A percentile compares a stretch with the other conserved stretches of the same genome.
Conservation (phyloP, 2,888 invertebrate species). For the Diloba caeruleocephala region DNA sequence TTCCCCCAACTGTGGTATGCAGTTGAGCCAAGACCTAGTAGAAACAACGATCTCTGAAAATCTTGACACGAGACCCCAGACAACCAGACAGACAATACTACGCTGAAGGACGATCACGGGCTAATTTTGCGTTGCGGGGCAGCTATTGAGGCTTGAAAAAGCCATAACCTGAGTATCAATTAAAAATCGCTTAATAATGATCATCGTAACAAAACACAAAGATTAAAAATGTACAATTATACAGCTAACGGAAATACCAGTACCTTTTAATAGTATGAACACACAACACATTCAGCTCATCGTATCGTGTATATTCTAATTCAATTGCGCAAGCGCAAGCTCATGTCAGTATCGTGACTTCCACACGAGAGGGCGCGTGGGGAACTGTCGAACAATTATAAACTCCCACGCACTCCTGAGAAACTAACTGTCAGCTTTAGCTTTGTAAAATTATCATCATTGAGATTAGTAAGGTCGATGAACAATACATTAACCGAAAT, state of each 20-base stretch:
- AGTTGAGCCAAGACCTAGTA: no score
- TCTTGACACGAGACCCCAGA: no score
- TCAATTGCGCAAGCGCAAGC: conserved; percentile 31
- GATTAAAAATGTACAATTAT: no score
- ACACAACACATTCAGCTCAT: conserved; percentile 28
- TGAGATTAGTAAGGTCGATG: conserved; percentile 45
- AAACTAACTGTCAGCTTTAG: conserved; percentile 41
- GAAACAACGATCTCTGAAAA: no score
- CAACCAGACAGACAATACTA: no score
- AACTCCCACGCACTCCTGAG: conserved; percentile 63
- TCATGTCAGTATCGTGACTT: conserved; percentile 10
- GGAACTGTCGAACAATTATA: conserved; percentile 62
- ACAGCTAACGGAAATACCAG: conserved; percentile 4
- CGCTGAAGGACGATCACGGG: no score
- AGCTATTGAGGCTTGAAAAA: no score
- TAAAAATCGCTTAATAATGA: no score
- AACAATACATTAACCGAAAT: conserved; percentile 49
- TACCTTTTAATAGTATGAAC: conserved; percentile 10
- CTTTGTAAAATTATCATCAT: conserved; percentile 46
- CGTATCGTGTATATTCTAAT: conserved; percentile 28
- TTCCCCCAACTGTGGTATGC: no score
- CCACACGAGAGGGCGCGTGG: conserved; percentile 44
- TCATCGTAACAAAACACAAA: no score
- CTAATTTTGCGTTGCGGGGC: no score
- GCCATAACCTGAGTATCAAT: no score